phyloP scores from a whole-genome alignment of 2,797 vertebrate species.

The Buceros bicornis region DNA sequence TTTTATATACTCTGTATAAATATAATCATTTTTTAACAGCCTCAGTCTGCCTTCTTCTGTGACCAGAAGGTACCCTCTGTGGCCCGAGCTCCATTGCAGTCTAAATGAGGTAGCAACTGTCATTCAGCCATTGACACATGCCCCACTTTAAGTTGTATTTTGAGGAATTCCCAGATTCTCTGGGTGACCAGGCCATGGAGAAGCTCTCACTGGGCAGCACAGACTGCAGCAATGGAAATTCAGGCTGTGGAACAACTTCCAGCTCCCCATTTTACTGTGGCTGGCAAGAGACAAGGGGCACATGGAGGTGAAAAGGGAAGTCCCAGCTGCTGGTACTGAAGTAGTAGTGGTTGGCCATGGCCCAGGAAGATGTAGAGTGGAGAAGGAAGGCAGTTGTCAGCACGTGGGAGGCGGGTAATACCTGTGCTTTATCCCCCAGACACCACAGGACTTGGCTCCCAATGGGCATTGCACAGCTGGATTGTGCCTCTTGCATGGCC shows the following conservation, averaged over 20 bases:
- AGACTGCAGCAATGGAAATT: not conserved
- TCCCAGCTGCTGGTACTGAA: not conserved
- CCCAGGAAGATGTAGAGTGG: not conserved
- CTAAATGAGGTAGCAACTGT: not conserved
- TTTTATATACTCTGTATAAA: not conserved
- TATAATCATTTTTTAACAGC: not conserved
- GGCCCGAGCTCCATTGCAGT: not conserved
- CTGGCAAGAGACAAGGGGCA: not conserved
- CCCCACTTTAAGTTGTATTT: not conserved
- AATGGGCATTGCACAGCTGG: rapidly evolving
- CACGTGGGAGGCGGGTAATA: not conserved
- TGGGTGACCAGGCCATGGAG: not conserved
- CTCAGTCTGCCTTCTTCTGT: not conserved
- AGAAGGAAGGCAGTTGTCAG: not conserved
- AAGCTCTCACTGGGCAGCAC: not conserved
- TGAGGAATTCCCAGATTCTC: not conserved
- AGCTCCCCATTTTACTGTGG: not conserved
- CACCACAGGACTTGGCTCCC: rapidly evolving
- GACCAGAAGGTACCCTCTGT: not conserved
- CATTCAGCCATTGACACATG: not conserved
- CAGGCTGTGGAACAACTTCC: not conserved
- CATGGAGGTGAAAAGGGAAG: not conserved
- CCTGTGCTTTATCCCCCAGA: not conserved
- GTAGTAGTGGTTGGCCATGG: not conserved
- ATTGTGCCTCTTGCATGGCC: not conserved